phyloP scores from a whole-genome alignment of 2,888 invertebrate genomes.

The Clepsis dumicolana region DNA sequence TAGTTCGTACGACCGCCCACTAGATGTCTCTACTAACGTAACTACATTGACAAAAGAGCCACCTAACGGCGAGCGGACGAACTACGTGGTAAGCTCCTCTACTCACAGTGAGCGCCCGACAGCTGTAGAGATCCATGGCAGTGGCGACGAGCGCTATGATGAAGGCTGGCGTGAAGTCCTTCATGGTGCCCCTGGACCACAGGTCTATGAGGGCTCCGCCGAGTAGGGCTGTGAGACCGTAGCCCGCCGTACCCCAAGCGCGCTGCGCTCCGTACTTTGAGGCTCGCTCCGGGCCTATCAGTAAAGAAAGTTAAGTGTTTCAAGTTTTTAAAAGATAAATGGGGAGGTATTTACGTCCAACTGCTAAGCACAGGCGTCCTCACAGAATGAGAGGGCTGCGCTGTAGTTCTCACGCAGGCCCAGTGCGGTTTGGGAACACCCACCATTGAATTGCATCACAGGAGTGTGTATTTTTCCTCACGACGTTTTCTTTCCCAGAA shows the following conservation, averaged over 20 bases:
- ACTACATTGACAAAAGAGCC: background rate
- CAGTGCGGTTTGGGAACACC: too few species aligned
- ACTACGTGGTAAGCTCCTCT: background rate
- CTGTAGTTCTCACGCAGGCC: too few species aligned
- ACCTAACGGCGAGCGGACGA: background rate
- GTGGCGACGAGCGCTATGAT: conserved; percentile 88
- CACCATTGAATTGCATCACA: too few species aligned
- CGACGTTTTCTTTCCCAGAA: too few species aligned
- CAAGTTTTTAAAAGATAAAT: background rate
- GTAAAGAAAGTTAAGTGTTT: background rate
- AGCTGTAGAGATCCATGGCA: conserved; percentile 88
- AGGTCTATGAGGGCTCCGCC: conserved; percentile 90
- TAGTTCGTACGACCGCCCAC: conserved; percentile 5
- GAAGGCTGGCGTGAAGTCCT: conserved; percentile 91
- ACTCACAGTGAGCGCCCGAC: conserved; percentile 87
- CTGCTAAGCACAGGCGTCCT: too few species aligned
- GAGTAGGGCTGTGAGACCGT: conserved; percentile 90
- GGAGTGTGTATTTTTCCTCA: too few species aligned
- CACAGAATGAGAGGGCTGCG: too few species aligned
- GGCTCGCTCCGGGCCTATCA: conserved; percentile 88
- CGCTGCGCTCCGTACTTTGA: conserved; percentile 91
- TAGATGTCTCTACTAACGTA: conserved; percentile 3
- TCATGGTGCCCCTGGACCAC: conserved; percentile 82
- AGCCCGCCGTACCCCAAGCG: conserved; percentile 94
- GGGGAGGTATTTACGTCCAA: too few species aligned